phyloP scores from a whole-genome alignment of 92 coral and sea anemone genomes.

The Anthopleura xanthogrammica region DNA sequence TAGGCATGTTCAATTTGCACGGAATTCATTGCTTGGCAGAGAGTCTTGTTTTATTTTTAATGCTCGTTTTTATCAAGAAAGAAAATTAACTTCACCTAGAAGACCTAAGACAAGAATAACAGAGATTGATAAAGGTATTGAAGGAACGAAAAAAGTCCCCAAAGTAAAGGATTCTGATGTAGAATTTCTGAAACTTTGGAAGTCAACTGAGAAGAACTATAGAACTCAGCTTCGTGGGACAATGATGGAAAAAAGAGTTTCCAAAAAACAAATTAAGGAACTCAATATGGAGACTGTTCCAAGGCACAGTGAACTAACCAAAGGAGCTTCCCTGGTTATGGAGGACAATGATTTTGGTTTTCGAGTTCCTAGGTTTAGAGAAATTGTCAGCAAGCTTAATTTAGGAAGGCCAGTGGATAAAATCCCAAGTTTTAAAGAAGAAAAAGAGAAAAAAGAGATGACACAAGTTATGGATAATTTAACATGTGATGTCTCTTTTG shows the following conservation, averaged over 20 bases:
- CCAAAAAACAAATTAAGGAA: constrained; percentile 25
- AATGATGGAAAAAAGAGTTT: constrained; percentile 30
- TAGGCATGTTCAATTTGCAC: neutral
- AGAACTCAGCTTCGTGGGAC: constrained; percentile 41
- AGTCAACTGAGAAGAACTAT: constrained; percentile 54
- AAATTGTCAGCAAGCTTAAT: constrained; percentile 2
- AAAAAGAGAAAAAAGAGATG: neutral
- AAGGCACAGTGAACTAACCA: constrained; percentile 40
- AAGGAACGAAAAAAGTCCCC: constrained; percentile 34
- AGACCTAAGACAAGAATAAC: neutral
- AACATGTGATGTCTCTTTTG: constrained; percentile 28
- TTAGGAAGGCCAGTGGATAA: neutral
- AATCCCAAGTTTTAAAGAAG: neutral
- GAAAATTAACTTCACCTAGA: neutral
- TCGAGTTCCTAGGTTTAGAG: constrained; percentile 54
- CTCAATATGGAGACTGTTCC: constrained; percentile 45
- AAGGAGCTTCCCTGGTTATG: constrained; percentile 29
- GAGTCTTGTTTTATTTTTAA: neutral
- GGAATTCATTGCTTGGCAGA: neutral
- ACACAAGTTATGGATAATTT: neutral
- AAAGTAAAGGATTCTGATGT: constrained; percentile 41
- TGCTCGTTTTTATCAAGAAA: neutral
- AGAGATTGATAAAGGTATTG: constrained; percentile 33
- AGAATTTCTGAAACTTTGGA: constrained; percentile 80
- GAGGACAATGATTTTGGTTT: constrained; percentile 66